Evolutionary conservation across 2,113 vertebrate species (phyloP).

Genomic region (Zapus hudsonius): DNA sequence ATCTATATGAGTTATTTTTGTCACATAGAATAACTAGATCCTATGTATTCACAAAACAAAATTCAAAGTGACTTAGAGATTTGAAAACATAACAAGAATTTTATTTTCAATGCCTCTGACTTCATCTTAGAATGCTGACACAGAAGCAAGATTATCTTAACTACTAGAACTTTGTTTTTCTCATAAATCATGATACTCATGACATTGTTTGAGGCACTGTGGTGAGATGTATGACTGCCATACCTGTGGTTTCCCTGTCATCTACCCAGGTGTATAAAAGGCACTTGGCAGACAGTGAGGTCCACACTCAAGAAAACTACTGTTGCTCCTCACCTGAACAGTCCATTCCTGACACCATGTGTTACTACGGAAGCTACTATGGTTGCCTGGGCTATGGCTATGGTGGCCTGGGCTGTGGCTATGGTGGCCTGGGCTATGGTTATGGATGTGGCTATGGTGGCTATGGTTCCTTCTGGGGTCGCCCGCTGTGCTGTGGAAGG

Average conservation of each 20-base stretch:
- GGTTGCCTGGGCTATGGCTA: neutral
- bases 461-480: neutral
- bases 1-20: neutral
- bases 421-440: neutral
- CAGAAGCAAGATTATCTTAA: neutral
- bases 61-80: neutral
- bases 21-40: neutral
- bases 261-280: conserved; percentile 14
- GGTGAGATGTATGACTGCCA: neutral
- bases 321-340: neutral
- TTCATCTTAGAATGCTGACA: neutral
- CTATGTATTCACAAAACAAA: neutral
- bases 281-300: neutral
- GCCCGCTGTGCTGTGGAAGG: neutral
- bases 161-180: neutral
- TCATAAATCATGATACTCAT: neutral
- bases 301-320: neutral
- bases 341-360: neutral
- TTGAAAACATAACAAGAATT: neutral
- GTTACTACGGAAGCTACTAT: neutral
- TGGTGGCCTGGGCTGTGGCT: neutral
- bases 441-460: neutral
- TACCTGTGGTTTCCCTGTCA: neutral
- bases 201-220: neutral
- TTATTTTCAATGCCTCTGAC: neutral